A percentile compares a stretch with the other conserved stretches of the same genome.
These are phyloP conservation scores for Sebastiscus albofasciatus DNA, from an alignment of 2,797 vertebrate genomes.

Conservation along the genomic window DNA sequence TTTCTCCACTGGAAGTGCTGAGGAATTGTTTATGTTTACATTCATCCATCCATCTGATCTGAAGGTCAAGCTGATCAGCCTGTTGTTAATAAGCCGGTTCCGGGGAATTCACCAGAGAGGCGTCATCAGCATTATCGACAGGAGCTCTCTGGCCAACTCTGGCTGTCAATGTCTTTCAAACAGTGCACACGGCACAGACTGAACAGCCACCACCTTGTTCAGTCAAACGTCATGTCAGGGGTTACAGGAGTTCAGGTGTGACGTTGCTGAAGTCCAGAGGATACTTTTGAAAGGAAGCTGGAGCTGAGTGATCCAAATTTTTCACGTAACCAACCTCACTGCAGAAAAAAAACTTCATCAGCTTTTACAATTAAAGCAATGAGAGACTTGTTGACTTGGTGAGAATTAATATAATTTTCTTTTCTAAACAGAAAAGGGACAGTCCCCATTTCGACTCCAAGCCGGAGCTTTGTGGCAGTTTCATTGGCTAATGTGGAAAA, in stretches of 20 bases:
- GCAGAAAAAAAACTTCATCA: background rate
- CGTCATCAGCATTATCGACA: constrained; percentile 66
- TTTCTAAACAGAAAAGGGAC: constrained; percentile 18
- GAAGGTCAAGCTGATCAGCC: constrained; percentile 53
- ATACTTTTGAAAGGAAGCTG: background rate
- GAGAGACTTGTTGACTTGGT: background rate
- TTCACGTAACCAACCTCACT: background rate
- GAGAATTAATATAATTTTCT: background rate
- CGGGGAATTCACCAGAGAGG: constrained; percentile 47
- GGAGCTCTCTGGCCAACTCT: constrained; percentile 32
- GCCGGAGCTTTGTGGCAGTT: constrained; percentile 58
- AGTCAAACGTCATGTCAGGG: background rate
- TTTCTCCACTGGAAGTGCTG: background rate
- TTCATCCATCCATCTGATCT: constrained; percentile 39
- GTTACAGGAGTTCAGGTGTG: background rate
- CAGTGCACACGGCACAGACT: constrained; percentile 6
- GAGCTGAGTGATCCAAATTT: background rate
- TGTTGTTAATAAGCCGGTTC: constrained; percentile 43
- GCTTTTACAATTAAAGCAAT: background rate
- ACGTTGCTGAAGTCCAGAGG: background rate
- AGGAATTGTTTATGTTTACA: constrained; percentile 37
- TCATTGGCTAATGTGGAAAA: constrained; percentile 86
- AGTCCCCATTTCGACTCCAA: constrained; percentile 30
- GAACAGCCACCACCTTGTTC: background rate
- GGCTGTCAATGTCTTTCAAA: constrained; percentile 59